These are phyloP conservation scores for Ameiurus melas DNA, from an alignment of 2,113 vertebrate genomes.

Conservation along the genomic window DNA sequence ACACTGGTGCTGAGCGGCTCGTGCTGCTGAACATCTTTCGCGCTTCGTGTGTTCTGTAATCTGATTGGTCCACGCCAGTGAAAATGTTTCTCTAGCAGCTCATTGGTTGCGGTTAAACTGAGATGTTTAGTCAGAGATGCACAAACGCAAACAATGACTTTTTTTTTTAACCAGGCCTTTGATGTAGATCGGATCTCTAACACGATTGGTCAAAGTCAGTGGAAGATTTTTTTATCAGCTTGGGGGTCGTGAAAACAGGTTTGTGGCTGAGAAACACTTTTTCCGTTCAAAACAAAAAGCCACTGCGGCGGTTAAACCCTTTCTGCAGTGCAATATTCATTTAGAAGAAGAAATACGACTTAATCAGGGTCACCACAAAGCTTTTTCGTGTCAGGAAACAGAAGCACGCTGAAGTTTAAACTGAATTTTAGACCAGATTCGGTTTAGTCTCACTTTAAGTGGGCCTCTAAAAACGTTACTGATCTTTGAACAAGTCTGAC, in stretches of 20 bases:
- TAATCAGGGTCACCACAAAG: not conserved
- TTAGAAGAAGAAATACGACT: not conserved
- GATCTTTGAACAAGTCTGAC: too few species aligned
- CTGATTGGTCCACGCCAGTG: constrained; percentile 3
- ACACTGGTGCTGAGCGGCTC: too few species aligned
- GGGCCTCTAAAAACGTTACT: too few species aligned
- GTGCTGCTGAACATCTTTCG: constrained; percentile 10
- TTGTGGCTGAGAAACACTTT: not conserved
- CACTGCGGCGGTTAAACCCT: not conserved
- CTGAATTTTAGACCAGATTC: not conserved
- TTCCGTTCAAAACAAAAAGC: not conserved
- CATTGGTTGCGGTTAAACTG: not conserved
- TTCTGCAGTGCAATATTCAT: not conserved
- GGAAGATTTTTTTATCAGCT: not conserved
- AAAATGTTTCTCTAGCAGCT: not conserved
- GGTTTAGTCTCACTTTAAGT: too few species aligned
- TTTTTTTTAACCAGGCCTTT: too few species aligned
- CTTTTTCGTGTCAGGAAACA: not conserved
- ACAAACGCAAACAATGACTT: not conserved
- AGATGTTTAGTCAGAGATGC: not conserved
- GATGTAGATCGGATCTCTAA: too few species aligned
- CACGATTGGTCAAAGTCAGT: too few species aligned
- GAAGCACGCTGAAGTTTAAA: not conserved
- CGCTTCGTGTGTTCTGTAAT: not conserved
- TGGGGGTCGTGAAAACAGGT: not conserved